Base-by-base conservation (phyloP, 2,113 vertebrate genomes). In the Phrynocephalus versicolor region DNA sequence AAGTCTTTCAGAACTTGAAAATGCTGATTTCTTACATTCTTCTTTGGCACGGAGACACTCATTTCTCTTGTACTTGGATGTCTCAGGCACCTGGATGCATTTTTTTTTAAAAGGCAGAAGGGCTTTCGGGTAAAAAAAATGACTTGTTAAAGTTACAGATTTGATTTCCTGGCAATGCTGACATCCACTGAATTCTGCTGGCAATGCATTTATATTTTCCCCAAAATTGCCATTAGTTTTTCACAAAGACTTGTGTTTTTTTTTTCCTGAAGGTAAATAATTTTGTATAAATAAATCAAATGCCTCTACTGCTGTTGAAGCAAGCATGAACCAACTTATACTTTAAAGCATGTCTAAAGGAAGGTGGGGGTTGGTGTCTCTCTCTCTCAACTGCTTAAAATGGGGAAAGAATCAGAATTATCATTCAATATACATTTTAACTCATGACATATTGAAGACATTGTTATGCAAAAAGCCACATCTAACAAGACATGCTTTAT, bases 41-140 rank as follows among this genome's bases (percentile, higher is more conserved):
- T 67, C 69, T 89, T 94, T 92, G 89, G 93, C 92, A 89, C 64
- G 35, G 87, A 88, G 86, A 83, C 78, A 92, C 93, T 85, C 88
- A 89, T 88, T 90, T 91, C 88, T 51, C 45, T 51, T 91, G 82
- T 86, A 41, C 87, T 73, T 88, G 76, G 85, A 90, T 88, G 88
- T 90, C 62, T 87, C 86, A 91, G 90, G 91, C 79, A 82, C 79
- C 5, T 23, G n/a, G 8, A n/a, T 13, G 15, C 15, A n/a, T n/a
- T 84, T 6, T 0, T 21, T 77, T 88, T 62, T 39, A 71, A 45
- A 19, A 14, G 18, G 39, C 4, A 7, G 41, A 72, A 39, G 85
- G 70, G 6, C 62, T 39, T 78, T 80, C 82, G 80, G 37, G 2
- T 0, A 3, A 75, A 33, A 77, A 81, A 69, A 51, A 62, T 65